phyloP scores from a whole-genome alignment of 2,113 vertebrate species.

The Lycaon pictus region DNA sequence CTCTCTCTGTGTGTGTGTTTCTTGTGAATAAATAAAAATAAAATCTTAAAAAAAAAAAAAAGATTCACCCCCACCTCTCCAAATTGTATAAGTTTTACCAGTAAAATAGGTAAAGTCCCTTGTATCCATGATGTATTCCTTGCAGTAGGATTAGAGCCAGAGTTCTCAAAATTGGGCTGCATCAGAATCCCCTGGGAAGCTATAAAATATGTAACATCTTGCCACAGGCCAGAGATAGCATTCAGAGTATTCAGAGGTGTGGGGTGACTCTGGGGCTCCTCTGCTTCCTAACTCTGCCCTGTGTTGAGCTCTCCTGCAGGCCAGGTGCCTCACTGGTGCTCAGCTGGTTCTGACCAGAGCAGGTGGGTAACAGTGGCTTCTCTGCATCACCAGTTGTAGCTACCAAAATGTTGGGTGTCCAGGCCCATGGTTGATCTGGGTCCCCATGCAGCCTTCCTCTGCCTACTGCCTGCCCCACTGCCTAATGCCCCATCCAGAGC shows the following conservation, averaged over 20 bases:
- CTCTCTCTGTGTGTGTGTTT: no score
- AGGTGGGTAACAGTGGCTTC: neutral
- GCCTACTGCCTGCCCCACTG: neutral
- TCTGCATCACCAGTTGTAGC: neutral
- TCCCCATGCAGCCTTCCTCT: neutral
- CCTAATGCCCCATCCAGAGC: no score
- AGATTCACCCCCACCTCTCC: neutral
- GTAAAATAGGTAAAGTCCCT: neutral
- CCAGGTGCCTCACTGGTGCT: neutral
- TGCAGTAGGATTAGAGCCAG: neutral
- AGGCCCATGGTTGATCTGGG: neutral
- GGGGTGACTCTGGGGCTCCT: neutral
- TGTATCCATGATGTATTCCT: neutral
- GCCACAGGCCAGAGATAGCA: no score
- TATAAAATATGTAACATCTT: rapidly evolving
- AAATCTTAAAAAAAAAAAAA: no score
- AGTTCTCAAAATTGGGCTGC: neutral
- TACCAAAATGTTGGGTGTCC: neutral
- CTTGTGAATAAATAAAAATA: no score
- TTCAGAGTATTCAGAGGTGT: neutral
- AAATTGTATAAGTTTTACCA: neutral
- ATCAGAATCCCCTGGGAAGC: neutral
- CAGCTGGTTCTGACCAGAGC: neutral
- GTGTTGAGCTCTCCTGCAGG: neutral
- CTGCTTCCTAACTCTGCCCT: no score